Conservation (phyloP, 1,140 invertebrate genomes). For the Halyomorpha halys region DNA sequence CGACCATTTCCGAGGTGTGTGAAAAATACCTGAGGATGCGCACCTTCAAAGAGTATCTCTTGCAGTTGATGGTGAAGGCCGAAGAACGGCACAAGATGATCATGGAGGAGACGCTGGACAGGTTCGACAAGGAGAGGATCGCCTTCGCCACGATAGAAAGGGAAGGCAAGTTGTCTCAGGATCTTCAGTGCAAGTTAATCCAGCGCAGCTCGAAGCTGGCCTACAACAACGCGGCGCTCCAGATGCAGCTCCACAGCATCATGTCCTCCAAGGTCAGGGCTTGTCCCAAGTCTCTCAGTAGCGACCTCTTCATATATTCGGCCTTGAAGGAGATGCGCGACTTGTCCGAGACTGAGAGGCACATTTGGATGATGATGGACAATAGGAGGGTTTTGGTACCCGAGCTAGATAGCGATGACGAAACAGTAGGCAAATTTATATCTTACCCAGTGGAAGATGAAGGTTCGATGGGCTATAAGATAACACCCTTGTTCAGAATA, state of each 20-base stretch:
- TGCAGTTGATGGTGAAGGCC: background rate
- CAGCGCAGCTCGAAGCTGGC: background rate
- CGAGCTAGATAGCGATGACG: background rate
- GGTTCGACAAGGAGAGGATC: conserved; percentile 2
- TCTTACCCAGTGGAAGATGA: background rate
- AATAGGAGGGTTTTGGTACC: background rate
- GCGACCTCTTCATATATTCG: conserved; percentile 1
- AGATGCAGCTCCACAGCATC: background rate
- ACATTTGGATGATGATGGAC: background rate
- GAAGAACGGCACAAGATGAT: background rate
- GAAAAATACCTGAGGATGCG: conserved; percentile 3
- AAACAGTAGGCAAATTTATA: background rate
- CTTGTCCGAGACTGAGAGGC: background rate
- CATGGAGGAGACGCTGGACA: background rate
- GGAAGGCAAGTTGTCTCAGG: background rate
- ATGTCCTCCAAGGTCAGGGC: background rate
- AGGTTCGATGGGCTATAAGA: background rate
- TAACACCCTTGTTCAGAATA: background rate
- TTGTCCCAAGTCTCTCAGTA: background rate
- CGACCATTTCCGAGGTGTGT: background rate
- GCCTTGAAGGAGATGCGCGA: background rate
- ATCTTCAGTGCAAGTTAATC: background rate
- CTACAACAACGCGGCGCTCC: conserved; percentile 5
- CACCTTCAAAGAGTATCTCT: background rate
- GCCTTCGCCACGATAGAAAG: background rate